These are phyloP conservation scores for Podarcis cretensis DNA, from an alignment of 2,113 vertebrate species.

Conservation along the genomic window DNA sequence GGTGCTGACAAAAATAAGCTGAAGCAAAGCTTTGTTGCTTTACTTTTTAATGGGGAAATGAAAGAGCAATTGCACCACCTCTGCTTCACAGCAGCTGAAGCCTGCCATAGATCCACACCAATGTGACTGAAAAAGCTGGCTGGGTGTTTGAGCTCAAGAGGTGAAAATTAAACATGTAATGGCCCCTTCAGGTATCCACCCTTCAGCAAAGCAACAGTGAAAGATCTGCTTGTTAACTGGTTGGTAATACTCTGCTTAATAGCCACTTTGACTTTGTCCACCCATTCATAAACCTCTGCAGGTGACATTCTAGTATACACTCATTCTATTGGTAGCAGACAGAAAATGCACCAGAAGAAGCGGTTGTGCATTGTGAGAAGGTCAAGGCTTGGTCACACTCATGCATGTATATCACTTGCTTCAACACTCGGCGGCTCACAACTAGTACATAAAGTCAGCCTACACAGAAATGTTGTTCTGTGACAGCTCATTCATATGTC, in stretches of 20 bases:
- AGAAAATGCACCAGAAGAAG: not conserved
- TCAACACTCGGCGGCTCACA: not conserved
- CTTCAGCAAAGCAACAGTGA: not conserved
- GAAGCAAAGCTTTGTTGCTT: conserved; percentile 36
- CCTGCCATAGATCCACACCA: not conserved
- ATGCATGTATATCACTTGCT: not conserved
- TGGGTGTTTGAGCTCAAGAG: not conserved
- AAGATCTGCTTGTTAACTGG: not conserved
- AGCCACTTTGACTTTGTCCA: not conserved
- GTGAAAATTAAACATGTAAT: conserved; percentile 16
- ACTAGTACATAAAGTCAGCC: not conserved
- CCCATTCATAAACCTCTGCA: not conserved
- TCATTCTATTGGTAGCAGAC: not conserved
- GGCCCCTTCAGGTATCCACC: not conserved
- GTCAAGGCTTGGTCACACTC: not conserved
- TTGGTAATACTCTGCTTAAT: not conserved
- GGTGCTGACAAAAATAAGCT: conserved; percentile 44
- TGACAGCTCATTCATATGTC: not conserved
- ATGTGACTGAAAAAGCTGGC: not conserved
- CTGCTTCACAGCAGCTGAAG: not conserved
- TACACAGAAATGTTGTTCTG: not conserved
- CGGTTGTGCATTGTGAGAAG: not conserved
- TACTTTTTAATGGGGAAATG: conserved; percentile 33
- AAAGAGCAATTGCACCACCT: conserved; percentile 10
- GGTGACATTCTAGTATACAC: not conserved